Evolutionary conservation across 2,888 invertebrate genomes (phyloP).

Genomic region (Patella pellucida): DNA sequence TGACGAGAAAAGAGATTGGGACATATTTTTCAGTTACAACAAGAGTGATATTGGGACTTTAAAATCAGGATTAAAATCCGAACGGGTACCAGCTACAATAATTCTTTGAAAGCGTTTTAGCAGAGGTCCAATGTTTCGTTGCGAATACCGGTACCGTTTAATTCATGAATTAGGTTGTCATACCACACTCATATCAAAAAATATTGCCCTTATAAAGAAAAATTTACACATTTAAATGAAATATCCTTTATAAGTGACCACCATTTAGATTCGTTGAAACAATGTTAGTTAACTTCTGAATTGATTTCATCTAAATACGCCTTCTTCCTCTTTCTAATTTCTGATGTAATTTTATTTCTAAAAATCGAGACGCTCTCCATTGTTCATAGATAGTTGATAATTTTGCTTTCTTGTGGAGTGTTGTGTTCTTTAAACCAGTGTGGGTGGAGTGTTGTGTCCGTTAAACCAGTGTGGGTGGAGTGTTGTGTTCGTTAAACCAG

Average conservation of each 20-base stretch:
- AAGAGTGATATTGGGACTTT: too few species aligned
- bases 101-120: background rate
- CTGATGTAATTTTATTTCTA: background rate
- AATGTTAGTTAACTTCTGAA: too few species aligned
- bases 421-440: too few species aligned
- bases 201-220: background rate
- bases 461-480: background rate
- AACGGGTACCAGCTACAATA: background rate
- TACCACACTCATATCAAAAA: too few species aligned
- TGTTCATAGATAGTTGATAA: background rate
- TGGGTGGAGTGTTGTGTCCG: background rate
- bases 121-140: background rate
- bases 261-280: background rate
- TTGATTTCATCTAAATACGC: background rate
- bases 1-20: too few species aligned
- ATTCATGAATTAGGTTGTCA: too few species aligned
- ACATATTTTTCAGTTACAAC: too few species aligned
- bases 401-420: background rate
- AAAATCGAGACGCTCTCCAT: background rate
- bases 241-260: background rate
- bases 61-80: too few species aligned
- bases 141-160: background rate
- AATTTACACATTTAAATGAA: background rate
- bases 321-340: background rate
- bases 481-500: too few species aligned